These are phyloP conservation scores for Seladonia tumulorum DNA, from an alignment of 2,888 invertebrate genomes.

Conservation along the genomic window DNA sequence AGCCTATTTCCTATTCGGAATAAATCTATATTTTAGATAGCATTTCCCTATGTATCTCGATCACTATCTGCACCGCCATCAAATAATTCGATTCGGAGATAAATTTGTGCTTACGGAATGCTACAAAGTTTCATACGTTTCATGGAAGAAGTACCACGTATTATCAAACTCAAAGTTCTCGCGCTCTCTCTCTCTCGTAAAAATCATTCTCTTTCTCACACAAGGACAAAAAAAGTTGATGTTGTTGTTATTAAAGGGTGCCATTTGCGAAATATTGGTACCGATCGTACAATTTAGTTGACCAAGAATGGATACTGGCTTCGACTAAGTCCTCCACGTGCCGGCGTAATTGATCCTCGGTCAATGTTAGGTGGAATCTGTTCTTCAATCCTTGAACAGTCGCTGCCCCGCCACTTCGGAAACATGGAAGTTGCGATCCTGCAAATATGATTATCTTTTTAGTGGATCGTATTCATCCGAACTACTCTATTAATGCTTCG, in stretches of 20 bases:
- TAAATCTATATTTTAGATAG: slow-evolving; percentile 57
- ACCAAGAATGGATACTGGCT: slow-evolving; percentile 97
- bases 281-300: slow-evolving; percentile 99
- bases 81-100: slow-evolving; percentile 63
- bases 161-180: slow-evolving; percentile 42
- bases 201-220: slow-evolving; percentile 52
- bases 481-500: not conserved
- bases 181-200: slow-evolving; percentile 23
- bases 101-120: slow-evolving; percentile 78
- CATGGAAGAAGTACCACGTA: slow-evolving; percentile 68
- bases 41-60: slow-evolving; percentile 56
- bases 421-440: slow-evolving; percentile 98
- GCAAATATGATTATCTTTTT: slow-evolving; percentile 53
- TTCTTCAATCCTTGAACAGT: slow-evolving; percentile 96
- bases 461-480: not conserved
- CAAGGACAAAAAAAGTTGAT: slow-evolving; percentile 36
- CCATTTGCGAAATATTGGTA: slow-evolving; percentile 99
- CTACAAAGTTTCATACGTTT: slow-evolving; percentile 69
- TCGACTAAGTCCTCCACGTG: slow-evolving; percentile 97
- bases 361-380: slow-evolving; percentile 96
- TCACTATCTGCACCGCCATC: slow-evolving; percentile 41
- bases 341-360: slow-evolving; percentile 96
- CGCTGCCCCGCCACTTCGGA: slow-evolving; percentile 96
- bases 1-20: slow-evolving; percentile 62
- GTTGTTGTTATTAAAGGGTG: slow-evolving; percentile 88